Conservation (phyloP, 2,888 invertebrate species). For the Bombyx huttoni region DNA sequence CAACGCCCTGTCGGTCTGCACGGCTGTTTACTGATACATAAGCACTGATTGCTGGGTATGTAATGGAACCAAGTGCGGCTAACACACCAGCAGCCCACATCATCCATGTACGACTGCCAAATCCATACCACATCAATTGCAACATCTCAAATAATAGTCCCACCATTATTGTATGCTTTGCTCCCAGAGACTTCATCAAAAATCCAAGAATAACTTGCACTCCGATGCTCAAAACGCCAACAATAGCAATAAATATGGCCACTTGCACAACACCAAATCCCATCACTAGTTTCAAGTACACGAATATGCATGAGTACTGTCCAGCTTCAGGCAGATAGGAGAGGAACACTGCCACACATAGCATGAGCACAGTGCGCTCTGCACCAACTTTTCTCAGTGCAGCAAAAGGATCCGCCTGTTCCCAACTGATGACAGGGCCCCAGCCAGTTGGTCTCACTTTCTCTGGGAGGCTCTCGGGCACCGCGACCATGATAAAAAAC, state of each 20-base stretch:
- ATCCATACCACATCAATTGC: constrained; percentile 97
- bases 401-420: constrained; percentile 98
- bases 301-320: constrained; percentile 99
- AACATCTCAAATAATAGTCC: constrained; percentile 97
- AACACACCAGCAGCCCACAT: constrained; percentile 99
- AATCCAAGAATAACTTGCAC: constrained; percentile 92
- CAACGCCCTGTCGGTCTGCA: constrained; percentile 96
- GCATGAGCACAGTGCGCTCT: constrained; percentile 95
- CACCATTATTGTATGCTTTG: constrained; percentile 97
- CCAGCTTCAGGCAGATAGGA: constrained; percentile 99
- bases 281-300: constrained; percentile 97
- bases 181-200: constrained; percentile 87
- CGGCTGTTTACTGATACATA: constrained; percentile 98
- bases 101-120: constrained; percentile 97
- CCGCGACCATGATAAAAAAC: constrained; percentile 97
- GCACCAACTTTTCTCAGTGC: constrained; percentile 93
- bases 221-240: constrained; percentile 95
- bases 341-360: constrained; percentile 97
- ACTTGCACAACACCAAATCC: constrained; percentile 96
- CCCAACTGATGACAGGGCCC: constrained; percentile 95
- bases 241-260: constrained; percentile 96
- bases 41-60: constrained; percentile 98
- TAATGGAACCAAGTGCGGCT: constrained; percentile 95
- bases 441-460: constrained; percentile 84
- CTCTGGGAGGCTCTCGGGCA: constrained; percentile 98